Conservation (phyloP, 2,888 invertebrate species). For the Ophioninae sp. region DNA sequence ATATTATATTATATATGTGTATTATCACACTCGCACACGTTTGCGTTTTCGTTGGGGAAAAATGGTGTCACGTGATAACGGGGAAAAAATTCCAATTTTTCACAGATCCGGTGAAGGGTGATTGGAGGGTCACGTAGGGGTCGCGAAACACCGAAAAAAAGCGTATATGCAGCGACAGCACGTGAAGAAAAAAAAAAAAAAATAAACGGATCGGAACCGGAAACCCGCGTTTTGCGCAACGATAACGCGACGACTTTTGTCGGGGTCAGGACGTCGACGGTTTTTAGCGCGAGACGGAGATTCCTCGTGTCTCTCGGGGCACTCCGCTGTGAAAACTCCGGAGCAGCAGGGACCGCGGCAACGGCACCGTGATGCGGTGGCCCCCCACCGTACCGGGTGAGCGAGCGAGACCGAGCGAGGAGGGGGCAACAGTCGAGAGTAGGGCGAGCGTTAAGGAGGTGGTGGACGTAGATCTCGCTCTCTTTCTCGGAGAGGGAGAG, state of each 20-base stretch:
- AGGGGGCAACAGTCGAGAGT: constrained; percentile 11
- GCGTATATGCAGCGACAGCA: not conserved
- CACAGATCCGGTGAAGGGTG: not conserved
- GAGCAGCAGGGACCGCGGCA: constrained; percentile 44
- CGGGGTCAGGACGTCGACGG: not conserved
- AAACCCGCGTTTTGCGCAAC: not conserved
- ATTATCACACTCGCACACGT: not conserved
- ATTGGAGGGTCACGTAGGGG: not conserved
- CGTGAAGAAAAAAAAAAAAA: not conserved
- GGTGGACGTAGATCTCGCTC: constrained; percentile 23
- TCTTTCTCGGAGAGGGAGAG: not conserved
- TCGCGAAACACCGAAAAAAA: not conserved
- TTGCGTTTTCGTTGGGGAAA: not conserved
- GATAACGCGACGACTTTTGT: not conserved
- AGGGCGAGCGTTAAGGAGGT: constrained; percentile 36
- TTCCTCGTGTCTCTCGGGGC: constrained; percentile 62
- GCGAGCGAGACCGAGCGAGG: constrained; percentile 17
- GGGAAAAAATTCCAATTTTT: not conserved
- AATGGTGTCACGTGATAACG: not conserved
- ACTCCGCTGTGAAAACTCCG: constrained; percentile 68
- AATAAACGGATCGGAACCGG: not conserved
- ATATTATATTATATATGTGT: not conserved
- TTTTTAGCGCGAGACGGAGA: constrained; percentile 48
- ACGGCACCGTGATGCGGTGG: constrained; percentile 24
- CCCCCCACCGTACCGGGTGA: not conserved